Evolutionary conservation across 2,797 vertebrate species (phyloP), one percentile per base, ranked within the genome.

Genomic region (Pristis pectinata): DNA sequence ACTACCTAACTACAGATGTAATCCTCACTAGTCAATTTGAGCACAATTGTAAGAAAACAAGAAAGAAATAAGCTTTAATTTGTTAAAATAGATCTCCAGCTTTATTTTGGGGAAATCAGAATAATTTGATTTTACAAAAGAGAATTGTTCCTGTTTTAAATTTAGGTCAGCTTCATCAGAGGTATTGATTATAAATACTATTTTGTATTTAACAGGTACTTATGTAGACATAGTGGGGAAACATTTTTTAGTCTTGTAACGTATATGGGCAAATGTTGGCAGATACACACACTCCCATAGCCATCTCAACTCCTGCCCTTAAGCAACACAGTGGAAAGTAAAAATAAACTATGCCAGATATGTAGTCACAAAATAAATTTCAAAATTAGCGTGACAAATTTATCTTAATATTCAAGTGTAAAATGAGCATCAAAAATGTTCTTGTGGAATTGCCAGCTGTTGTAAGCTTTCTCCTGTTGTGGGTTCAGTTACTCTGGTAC

Each of bases 351-450:
- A 17, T 49, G 53, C 70, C 92, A 72, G 67, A 74, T 94, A 74
- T 19, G 70, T 30, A 94, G 92, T 34, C 92, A 34, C n/a, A 76
- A 94, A 94, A 76, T 94, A 94, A 94, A 94, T 74, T 94, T 94
- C 34, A 44, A 94, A 94, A 94, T 94, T 94, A 76, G 92, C 30
- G 92, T 94, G 70, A 94, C 92, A 56, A 94, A 94, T 94, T 94
- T 94, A 94, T 94, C 92, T 94, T 94, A 76, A 94, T 72, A 94
- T 87, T 91, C 87, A 91, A 91, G 92, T 94, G 92, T 74, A 94
- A 74, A 94, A 56, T 94, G 92, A 94, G 92, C 70, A 94, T 74
- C 67, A 74, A 76, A 94, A 94, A 94, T 94, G 92, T 44, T 94
- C 92, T 94, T 94, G 67, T n/a, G 44, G 44, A 94, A 34, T 30